A percentile compares a stretch with the other conserved stretches of the same genome.
Evolutionary conservation across 1,140 invertebrate genomes (phyloP).

Genomic region (honey bee (Apis mellifera)): Amel_HAv3.1 CM009942.2:10038501-10039000

Average conservation of each 20-base stretch:
- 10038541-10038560: neutral
- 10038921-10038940: slow-evolving; percentile 61
- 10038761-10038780: slow-evolving; percentile 79
- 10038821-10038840: slow-evolving; percentile 89
- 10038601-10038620: slow-evolving; percentile 21
- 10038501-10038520: slow-evolving; percentile 7
- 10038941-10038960: slow-evolving; percentile 33
- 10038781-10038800: slow-evolving; percentile 81
- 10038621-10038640: slow-evolving; percentile 17
- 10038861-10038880: slow-evolving; percentile 81
- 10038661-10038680: slow-evolving; percentile 47
- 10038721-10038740: slow-evolving; percentile 68
- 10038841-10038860: slow-evolving; percentile 87
- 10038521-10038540: slow-evolving; percentile 7
- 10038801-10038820: slow-evolving; percentile 83
- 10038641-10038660: neutral
- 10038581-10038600: neutral
- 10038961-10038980: neutral
- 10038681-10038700: slow-evolving; percentile 53
- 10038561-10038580: neutral
- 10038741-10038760: slow-evolving; percentile 82
- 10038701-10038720: slow-evolving; percentile 51
- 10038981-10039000: slow-evolving; percentile 7
- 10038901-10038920: slow-evolving; percentile 69
- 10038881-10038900: slow-evolving; percentile 77